phyloP scores from a whole-genome alignment of 2,888 invertebrate species.

The Dysmachus trigonus region DNA sequence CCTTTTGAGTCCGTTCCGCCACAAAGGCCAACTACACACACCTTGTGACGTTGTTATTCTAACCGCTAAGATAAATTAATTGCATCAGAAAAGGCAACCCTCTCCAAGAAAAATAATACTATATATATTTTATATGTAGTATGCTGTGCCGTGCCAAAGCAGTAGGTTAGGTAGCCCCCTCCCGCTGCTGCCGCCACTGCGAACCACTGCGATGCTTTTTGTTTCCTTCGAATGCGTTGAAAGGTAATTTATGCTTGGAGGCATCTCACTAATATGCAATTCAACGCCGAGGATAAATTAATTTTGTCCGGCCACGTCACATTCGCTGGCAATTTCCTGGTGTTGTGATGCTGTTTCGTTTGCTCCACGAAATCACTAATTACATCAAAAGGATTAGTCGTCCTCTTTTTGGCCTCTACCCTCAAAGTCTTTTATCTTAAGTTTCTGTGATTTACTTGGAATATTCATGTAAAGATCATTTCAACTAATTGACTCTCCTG shows the following conservation, averaged over 20 bases:
- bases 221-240: constrained; percentile 8
- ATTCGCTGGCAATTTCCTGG: not conserved
- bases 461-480: not conserved
- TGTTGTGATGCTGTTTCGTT: not conserved
- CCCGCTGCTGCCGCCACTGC: not conserved
- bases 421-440: not conserved
- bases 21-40: constrained; percentile 14
- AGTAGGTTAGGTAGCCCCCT: not conserved
- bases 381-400: not conserved
- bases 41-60: constrained; percentile 25
- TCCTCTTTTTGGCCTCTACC: not conserved
- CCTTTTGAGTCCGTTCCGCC: constrained; percentile 13
- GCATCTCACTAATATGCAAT: constrained; percentile 30
- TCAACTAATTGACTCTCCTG: not conserved
- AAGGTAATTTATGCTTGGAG: constrained; percentile 39
- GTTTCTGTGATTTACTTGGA: not conserved
- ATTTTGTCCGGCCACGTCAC: not conserved
- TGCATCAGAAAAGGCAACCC: constrained; percentile 27
- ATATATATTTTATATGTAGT: no score
- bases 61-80: constrained; percentile 42
- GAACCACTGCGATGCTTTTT: not conserved
- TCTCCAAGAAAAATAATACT: not conserved
- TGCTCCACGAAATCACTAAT: not conserved
- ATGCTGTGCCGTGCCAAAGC: not conserved
- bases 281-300: constrained; percentile 2